Conservation (phyloP, 2,113 vertebrate genomes). For the Setophaga coronata region DNA sequence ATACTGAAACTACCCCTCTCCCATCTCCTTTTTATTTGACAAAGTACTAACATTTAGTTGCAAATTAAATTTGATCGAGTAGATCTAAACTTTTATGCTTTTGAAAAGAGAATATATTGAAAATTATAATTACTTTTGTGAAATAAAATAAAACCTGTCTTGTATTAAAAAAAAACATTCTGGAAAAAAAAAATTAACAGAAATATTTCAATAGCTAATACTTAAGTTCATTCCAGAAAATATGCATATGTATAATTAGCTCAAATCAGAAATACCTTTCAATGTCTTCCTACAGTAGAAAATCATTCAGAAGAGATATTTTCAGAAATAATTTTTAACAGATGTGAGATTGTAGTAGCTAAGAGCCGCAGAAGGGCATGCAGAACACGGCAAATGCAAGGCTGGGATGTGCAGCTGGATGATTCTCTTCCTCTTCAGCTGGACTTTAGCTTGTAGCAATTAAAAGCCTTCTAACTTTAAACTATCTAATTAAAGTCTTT, state of each 20-base stretch:
- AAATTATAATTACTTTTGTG: not conserved
- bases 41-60: not conserved
- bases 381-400: not conserved
- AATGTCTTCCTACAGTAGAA: not conserved
- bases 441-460: not conserved
- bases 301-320: not conserved
- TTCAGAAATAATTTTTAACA: not conserved
- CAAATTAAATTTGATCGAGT: not conserved
- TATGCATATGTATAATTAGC: accelerated
- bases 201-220: not conserved
- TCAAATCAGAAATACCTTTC: not conserved
- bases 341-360: not conserved
- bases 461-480: not conserved
- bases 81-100: not conserved
- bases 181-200: not conserved
- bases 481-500: not conserved
- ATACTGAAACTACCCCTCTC: not conserved
- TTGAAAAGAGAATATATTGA: not conserved
- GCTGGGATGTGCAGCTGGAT: too few relatives aligned
- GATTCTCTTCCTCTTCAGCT: not conserved
- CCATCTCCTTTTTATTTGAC: not conserved
- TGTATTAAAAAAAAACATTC: not conserved
- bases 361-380: accelerated
- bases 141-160: not conserved
- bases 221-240: not conserved